Conservation (phyloP, 2,888 invertebrate species). For the Sarcophaga rosellei region DNA sequence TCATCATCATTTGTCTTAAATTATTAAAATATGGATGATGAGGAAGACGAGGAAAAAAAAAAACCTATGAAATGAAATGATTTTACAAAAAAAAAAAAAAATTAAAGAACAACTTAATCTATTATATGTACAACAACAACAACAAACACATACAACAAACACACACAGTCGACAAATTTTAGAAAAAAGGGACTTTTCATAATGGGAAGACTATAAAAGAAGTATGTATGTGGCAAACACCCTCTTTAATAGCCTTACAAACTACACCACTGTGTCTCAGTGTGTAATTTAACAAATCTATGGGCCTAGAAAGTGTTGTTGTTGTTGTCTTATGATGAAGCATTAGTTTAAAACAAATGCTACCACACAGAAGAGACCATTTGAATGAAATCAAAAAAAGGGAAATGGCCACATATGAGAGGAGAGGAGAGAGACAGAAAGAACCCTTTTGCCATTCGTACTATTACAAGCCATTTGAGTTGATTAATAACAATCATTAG, state of each 20-base stretch:
- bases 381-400: too few relatives aligned
- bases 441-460: conserved; percentile 2
- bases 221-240: too few relatives aligned
- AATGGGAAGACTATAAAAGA: too few relatives aligned
- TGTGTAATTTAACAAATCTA: too few relatives aligned
- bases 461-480: conserved; percentile 31
- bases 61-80: too few relatives aligned
- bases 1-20: conserved; percentile 68
- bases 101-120: conserved; percentile 66
- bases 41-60: conserved; percentile 17
- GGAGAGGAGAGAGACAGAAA: not conserved
- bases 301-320: too few relatives aligned
- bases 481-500: conserved; percentile 66
- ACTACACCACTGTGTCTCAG: too few relatives aligned
- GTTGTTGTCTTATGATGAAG: too few relatives aligned
- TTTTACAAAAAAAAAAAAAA: not conserved
- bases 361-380: too few relatives aligned
- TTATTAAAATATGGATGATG: conserved; percentile 49
- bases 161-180: not conserved
- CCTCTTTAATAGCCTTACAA: too few relatives aligned
- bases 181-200: not conserved
- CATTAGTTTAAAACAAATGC: too few relatives aligned
- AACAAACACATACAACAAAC: conserved; percentile 33
- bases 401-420: too few relatives aligned
- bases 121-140: conserved; percentile 60